These are phyloP conservation scores for Andrena flavipes DNA, from an alignment of 2,888 invertebrate genomes.

Conservation along the genomic window DNA sequence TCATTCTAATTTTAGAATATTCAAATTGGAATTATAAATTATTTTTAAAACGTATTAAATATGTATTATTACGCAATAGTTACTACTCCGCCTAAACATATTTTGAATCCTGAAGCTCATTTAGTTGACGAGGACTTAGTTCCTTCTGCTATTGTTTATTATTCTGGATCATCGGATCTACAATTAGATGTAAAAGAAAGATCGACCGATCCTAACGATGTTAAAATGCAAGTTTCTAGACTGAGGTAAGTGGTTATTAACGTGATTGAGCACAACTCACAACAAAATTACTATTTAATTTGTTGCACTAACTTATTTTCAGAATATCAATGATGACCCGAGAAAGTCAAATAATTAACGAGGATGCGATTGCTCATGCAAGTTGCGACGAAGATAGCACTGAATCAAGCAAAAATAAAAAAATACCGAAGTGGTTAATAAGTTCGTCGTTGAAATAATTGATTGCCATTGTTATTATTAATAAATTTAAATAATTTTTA, in stretches of 20 bases:
- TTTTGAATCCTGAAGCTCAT: slow-evolving; percentile 88
- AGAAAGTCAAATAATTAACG: slow-evolving; percentile 40
- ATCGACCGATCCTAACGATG: slow-evolving; percentile 89
- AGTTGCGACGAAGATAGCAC: background rate
- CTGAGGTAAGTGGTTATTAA: slow-evolving; percentile 86
- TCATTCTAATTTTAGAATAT: background rate
- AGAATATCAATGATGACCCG: slow-evolving; percentile 68
- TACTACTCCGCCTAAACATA: slow-evolving; percentile 92
- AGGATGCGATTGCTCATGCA: slow-evolving; percentile 7
- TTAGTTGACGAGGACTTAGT: slow-evolving; percentile 91
- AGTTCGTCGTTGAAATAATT: slow-evolving; percentile 72
- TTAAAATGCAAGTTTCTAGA: slow-evolving; percentile 89
- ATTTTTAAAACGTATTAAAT: background rate
- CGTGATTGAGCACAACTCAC: background rate
- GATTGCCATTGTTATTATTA: slow-evolving; percentile 21
- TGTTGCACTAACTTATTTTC: slow-evolving; percentile 10
- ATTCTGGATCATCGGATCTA: slow-evolving; percentile 85
- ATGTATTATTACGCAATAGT: slow-evolving; percentile 86
- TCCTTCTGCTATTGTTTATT: slow-evolving; percentile 92
- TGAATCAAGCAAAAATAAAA: slow-evolving; percentile 45
- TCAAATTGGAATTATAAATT: background rate
- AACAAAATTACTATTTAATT: background rate
- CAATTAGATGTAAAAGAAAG: slow-evolving; percentile 87
- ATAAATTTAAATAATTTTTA: slow-evolving; percentile 25
- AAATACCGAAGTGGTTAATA: slow-evolving; percentile 75